Evolutionary conservation across 2,888 invertebrate genomes (phyloP).

Genomic region (Formica aserva): DNA sequence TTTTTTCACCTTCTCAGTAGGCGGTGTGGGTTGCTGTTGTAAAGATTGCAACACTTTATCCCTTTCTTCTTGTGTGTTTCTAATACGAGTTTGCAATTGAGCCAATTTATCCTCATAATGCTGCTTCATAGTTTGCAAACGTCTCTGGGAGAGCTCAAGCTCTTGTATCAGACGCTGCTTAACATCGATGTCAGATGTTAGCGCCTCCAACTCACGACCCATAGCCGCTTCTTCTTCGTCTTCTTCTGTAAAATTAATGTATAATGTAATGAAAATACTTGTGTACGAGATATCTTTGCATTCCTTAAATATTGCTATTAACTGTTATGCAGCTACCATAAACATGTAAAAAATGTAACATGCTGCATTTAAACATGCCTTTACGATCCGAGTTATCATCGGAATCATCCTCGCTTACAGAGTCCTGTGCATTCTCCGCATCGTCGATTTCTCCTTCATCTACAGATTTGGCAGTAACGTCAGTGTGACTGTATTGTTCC

Average conservation of each 20-base stretch:
- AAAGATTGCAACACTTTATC: slow-evolving; percentile 93
- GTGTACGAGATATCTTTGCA: background rate
- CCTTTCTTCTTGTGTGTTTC: slow-evolving; percentile 95
- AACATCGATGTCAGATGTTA: slow-evolving; percentile 97
- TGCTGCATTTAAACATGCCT: slow-evolving; percentile 83
- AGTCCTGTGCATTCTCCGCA: slow-evolving; percentile 88
- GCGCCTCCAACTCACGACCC: slow-evolving; percentile 93
- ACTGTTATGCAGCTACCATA: background rate
- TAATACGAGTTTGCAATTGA: slow-evolving; percentile 93
- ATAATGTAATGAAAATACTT: slow-evolving; percentile 10
- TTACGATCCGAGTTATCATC: slow-evolving; percentile 89
- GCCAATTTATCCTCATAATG: slow-evolving; percentile 97
- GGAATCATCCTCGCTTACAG: slow-evolving; percentile 87
- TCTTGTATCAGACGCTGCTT: slow-evolving; percentile 98
- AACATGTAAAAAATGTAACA: background rate
- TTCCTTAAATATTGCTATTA: background rate
- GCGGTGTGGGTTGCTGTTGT: slow-evolving; percentile 87
- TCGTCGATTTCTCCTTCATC: slow-evolving; percentile 87
- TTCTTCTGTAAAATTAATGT: slow-evolving; percentile 79
- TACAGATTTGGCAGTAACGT: slow-evolving; percentile 86
- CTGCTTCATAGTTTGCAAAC: slow-evolving; percentile 93
- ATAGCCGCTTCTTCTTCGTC: slow-evolving; percentile 88
- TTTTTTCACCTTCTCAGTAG: slow-evolving; percentile 91
- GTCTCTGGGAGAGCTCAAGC: slow-evolving; percentile 94
- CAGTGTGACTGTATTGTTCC: slow-evolving; percentile 78